A percentile compares a stretch with the other conserved stretches of the same genome.
phyloP scores from a whole-genome alignment of 1,140 invertebrate species.

The Pseudomyrmex concolor region DNA sequence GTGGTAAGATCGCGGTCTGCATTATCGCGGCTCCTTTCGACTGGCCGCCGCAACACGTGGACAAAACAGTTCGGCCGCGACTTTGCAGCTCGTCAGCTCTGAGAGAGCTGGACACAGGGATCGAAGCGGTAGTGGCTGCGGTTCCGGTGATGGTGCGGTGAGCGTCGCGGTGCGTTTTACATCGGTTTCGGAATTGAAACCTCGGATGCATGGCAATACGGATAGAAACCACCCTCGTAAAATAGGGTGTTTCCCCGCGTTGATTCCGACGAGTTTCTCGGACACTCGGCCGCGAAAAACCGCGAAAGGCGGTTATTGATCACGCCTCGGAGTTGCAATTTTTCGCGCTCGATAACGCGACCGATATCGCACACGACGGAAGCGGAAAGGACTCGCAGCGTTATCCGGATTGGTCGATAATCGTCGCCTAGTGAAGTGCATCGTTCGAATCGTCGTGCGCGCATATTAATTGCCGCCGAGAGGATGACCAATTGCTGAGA shows the following conservation, averaged over 20 bases:
- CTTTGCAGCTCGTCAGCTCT: slow-evolving; percentile 61
- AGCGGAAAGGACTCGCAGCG: slow-evolving; percentile 11
- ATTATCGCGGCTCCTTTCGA: slow-evolving; percentile 41
- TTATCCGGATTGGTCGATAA: slow-evolving; percentile 10
- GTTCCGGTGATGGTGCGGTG: slow-evolving; percentile 10
- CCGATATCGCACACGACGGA: neutral
- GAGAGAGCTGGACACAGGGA: slow-evolving; percentile 11
- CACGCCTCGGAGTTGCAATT: slow-evolving; percentile 23
- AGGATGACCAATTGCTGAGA: neutral
- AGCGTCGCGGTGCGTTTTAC: neutral
- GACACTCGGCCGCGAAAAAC: slow-evolving; percentile 60
- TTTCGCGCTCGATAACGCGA: slow-evolving; percentile 44
- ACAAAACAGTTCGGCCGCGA: slow-evolving; percentile 66
- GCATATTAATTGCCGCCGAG: slow-evolving; percentile 24
- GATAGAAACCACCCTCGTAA: slow-evolving; percentile 1
- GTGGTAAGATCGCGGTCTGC: slow-evolving; percentile 56
- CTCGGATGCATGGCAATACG: neutral
- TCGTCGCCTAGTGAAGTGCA: slow-evolving; percentile 1
- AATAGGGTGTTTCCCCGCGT: slow-evolving; percentile 10
- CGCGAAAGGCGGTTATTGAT: slow-evolving; percentile 66
- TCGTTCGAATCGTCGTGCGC: neutral
- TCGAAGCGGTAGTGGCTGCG: neutral
- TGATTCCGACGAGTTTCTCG: slow-evolving; percentile 13
- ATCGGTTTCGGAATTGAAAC: neutral
- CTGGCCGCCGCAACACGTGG: slow-evolving; percentile 69